Percentiles rank a stretch among this genome's conserved stretches.
phyloP scores from a whole-genome alignment of 2,797 vertebrate species.

The Epinephelus awoara region DNA sequence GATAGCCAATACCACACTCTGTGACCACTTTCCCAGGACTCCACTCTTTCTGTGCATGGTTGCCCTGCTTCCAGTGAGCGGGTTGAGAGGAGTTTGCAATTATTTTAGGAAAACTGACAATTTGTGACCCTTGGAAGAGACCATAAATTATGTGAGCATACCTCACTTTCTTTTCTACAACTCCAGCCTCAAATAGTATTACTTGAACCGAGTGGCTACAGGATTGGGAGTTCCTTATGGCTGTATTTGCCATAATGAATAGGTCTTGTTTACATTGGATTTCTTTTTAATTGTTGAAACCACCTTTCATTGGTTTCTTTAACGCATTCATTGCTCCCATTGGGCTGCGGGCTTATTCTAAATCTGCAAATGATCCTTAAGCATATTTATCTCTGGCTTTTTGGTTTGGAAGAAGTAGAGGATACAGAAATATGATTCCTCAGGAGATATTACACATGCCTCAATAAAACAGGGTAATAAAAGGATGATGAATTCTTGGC shows the following conservation, averaged over 20 bases:
- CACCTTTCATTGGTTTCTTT: constrained; percentile 35
- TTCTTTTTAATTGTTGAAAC: constrained; percentile 33
- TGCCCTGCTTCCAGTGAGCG: constrained; percentile 28
- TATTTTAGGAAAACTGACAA: constrained; percentile 58
- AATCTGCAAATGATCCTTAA: constrained; percentile 51
- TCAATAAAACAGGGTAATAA: constrained; percentile 45
- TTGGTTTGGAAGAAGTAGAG: constrained; percentile 38
- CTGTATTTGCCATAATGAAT: constrained; percentile 61
- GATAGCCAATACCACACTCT: constrained; percentile 57
- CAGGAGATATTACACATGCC: constrained; percentile 35
- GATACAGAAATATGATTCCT: constrained; percentile 55
- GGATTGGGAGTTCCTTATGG: constrained; percentile 50
- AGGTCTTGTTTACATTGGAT: constrained; percentile 59
- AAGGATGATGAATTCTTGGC: constrained; percentile 42
- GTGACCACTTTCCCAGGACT: constrained; percentile 64
- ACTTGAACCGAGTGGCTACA: constrained; percentile 44
- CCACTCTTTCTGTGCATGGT: constrained; percentile 38
- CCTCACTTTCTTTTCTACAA: constrained; percentile 48
- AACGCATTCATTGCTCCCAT: constrained; percentile 35
- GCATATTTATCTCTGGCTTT: constrained; percentile 53
- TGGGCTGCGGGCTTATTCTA: constrained; percentile 35
- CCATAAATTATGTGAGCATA: constrained; percentile 55
- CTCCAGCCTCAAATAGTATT: constrained; percentile 47
- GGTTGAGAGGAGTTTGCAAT: constrained; percentile 39
- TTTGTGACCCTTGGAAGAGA: constrained; percentile 54